Evolutionary conservation across 1,140 invertebrate genomes (phyloP).

Genomic region (Zophobas morio): DNA sequence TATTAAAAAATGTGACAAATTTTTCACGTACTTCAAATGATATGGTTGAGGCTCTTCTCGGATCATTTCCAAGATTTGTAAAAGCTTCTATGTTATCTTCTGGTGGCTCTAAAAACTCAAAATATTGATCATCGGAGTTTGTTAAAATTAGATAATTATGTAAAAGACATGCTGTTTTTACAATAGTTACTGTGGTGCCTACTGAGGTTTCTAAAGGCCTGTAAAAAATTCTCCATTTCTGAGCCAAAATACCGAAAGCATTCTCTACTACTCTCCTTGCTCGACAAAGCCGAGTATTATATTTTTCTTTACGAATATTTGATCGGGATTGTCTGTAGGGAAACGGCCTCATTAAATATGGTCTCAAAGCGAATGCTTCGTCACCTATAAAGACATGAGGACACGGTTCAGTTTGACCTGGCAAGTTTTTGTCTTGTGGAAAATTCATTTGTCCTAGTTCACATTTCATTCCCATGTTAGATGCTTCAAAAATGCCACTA

Average conservation of each 20-base stretch:
- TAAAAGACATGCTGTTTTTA: conserved; percentile 60
- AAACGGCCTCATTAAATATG: conserved; percentile 16
- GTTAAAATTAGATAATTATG: conserved; percentile 57
- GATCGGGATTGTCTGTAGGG: not conserved
- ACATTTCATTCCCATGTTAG: conserved; percentile 42
- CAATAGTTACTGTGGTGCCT: conserved; percentile 59
- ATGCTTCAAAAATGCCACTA: conserved; percentile 58
- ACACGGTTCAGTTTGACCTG: conserved; percentile 48
- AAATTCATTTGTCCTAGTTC: conserved; percentile 54
- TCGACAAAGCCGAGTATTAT: conserved; percentile 3
- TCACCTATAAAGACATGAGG: conserved; percentile 23
- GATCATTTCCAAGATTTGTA: conserved; percentile 47
- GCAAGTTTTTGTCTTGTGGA: conserved; percentile 59
- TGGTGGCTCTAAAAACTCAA: conserved; percentile 30
- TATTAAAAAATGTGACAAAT: not conserved
- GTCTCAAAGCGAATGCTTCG: conserved; percentile 12
- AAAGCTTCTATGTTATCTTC: conserved; percentile 20
- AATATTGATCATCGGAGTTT: conserved; percentile 27
- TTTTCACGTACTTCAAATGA: conserved; percentile 43
- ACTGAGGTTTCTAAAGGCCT: conserved; percentile 62
- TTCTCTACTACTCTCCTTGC: conserved; percentile 13
- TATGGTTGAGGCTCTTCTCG: conserved; percentile 8
- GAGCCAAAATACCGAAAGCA: conserved; percentile 22
- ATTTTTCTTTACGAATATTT: conserved; percentile 3
- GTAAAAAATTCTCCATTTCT: conserved; percentile 60